Base-by-base conservation (phyloP, 2,797 vertebrate genomes). In the Alectoris magna region DNA sequence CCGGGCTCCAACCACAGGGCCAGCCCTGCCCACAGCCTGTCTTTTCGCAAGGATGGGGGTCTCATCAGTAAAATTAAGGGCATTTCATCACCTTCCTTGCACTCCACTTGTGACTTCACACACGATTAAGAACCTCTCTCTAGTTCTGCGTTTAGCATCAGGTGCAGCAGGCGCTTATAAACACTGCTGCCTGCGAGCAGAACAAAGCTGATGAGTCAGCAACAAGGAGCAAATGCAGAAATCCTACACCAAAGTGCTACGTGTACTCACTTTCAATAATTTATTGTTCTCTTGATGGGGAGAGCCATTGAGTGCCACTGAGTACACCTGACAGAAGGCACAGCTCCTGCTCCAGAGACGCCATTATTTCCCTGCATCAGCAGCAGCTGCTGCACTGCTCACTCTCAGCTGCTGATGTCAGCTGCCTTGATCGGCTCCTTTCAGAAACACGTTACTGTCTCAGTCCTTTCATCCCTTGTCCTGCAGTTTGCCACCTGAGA, bases 161-260 rank as follows among this genome's bases (percentile, higher is more conserved):
- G 76, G 38, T 31, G n/a, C 0, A 0, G 26, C 14, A 44, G 44
- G 34, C 19, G 49, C 51, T 91, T 24, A 17, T 2, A 24, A 77
- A 55, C 11, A 26, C 26, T 48, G 56, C 19, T 29, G n/a, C 62
- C 55, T 58, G 39, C 22, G 56, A 78, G 38, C 34, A 56, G 67
- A 74, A 55, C 46, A 93, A 80, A 39, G 6, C 41, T 0, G 2
- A 38, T 4, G 36, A 24, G 44, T 18, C 51, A 67, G 19, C 34
- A 74, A 11, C 13, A 27, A 62, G 38, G 55, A 89, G 22, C 22
- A 90, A 92, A 44, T 58, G n/a, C 55, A 26, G 53, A 73, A 26
- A 63, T 44, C n/a, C 39, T 43, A 6, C n/a, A n/a, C 39, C 64
- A 76, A 84, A 9, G 34, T 9, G 72, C 6, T 12, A 10, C 6